Conservation (phyloP, 2,888 invertebrate genomes). For the Alloplasta piceator region DNA sequence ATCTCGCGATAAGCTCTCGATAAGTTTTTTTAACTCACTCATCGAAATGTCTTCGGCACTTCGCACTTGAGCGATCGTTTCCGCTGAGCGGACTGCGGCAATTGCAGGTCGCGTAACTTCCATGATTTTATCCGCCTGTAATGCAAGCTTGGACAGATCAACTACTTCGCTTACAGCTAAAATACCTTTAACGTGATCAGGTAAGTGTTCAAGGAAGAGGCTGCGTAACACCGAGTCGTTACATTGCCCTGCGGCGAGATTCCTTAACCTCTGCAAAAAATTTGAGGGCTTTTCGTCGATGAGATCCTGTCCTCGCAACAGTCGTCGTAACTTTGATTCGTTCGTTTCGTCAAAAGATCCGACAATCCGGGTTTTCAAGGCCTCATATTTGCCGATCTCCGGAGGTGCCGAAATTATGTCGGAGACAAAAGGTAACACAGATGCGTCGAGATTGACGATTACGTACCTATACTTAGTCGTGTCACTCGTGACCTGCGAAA, state of each 20-base stretch:
- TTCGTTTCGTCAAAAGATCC: slow-evolving; percentile 23
- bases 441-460: too few relatives aligned
- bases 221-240: slow-evolving; percentile 54
- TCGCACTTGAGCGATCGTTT: not conserved
- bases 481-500: slow-evolving; percentile 42
- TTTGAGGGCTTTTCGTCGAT: slow-evolving; percentile 38
- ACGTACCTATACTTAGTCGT: too few relatives aligned
- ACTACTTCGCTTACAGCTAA: slow-evolving; percentile 15
- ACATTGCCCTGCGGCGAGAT: slow-evolving; percentile 42
- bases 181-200: slow-evolving; percentile 23
- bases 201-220: slow-evolving; percentile 53
- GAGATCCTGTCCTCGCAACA: slow-evolving; percentile 6
- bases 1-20: not conserved
- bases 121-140: slow-evolving; percentile 32
- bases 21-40: not conserved
- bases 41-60: not conserved
- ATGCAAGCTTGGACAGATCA: slow-evolving; percentile 7
- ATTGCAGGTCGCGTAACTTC: slow-evolving; percentile 4
- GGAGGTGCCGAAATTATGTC: too few relatives aligned
- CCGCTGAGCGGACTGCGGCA: not conserved
- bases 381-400: too few relatives aligned
- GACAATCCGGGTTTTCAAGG: too few relatives aligned
- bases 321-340: slow-evolving; percentile 29
- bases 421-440: too few relatives aligned
- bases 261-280: slow-evolving; percentile 21